A percentile compares a stretch with the other conserved stretches of the same genome.
Conservation (phyloP, 2,797 vertebrate species). For the Muscicapa striata region DNA sequence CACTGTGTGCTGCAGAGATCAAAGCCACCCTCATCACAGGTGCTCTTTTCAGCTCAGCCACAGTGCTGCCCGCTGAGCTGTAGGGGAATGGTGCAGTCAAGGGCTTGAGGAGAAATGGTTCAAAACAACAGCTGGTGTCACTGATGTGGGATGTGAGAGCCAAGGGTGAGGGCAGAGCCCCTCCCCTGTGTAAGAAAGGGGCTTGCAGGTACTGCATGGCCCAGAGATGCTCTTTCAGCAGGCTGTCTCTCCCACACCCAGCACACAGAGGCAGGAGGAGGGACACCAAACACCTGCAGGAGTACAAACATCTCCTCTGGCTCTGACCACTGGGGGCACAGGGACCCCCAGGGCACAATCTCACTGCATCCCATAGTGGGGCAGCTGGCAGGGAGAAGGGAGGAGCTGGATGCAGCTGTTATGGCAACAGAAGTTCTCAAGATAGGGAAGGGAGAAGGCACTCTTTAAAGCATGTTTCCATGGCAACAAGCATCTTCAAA, state of each 20-base stretch:
- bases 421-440: slow-evolving; percentile 62
- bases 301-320: background rate
- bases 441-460: slow-evolving; percentile 25
- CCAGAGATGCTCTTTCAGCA: background rate
- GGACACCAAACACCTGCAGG: background rate
- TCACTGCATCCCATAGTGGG: background rate
- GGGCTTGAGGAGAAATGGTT: slow-evolving; percentile 54
- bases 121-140: slow-evolving; percentile 31
- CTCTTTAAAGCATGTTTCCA: slow-evolving; percentile 65
- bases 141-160: background rate
- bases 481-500: slow-evolving; percentile 70
- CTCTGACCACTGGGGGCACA: accelerated
- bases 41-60: background rate
- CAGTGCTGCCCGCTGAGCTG: slow-evolving; percentile 33
- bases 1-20: background rate
- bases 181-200: background rate
- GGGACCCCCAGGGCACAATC: background rate
- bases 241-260: background rate
- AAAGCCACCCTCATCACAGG: background rate
- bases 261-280: accelerated
- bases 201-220: background rate
- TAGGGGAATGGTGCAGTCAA: slow-evolving; percentile 41
- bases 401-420: slow-evolving; percentile 43
- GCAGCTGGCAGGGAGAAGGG: background rate
- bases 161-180: background rate